Evolutionary conservation across 2,888 invertebrate genomes (phyloP).

Genomic region (Adineta ricciae): DNA sequence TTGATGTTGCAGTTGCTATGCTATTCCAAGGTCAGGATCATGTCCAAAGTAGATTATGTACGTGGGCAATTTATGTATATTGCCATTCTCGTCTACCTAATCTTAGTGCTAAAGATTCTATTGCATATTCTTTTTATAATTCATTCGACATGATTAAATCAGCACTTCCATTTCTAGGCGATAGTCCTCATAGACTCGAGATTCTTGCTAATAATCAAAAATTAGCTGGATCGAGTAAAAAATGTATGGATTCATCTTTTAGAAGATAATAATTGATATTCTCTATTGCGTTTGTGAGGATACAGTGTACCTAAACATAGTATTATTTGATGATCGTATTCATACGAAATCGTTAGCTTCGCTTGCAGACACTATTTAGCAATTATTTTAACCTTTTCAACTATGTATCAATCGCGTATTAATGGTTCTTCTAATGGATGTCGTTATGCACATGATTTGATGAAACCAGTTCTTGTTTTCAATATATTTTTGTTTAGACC

Average conservation of each 20-base stretch:
- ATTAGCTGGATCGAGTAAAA: neutral
- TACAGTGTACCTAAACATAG: neutral
- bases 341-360: neutral
- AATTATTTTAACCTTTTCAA: neutral
- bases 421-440: neutral
- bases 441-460: neutral
- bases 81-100: neutral
- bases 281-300: neutral
- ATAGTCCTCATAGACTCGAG: neutral
- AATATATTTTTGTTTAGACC: neutral
- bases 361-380: neutral
- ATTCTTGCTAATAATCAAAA: neutral
- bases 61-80: neutral
- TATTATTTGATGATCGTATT: neutral
- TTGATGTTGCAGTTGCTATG: neutral
- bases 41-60: neutral
- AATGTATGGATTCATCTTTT: neutral
- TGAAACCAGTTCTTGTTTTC: neutral
- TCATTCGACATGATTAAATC: neutral
- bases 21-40: neutral
- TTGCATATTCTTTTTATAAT: neutral
- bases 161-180: neutral
- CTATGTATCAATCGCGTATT: neutral
- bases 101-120: neutral
- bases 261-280: neutral